Base-by-base conservation (phyloP, 1,140 invertebrate species). In the Rhagoletis zephyria region DNA sequence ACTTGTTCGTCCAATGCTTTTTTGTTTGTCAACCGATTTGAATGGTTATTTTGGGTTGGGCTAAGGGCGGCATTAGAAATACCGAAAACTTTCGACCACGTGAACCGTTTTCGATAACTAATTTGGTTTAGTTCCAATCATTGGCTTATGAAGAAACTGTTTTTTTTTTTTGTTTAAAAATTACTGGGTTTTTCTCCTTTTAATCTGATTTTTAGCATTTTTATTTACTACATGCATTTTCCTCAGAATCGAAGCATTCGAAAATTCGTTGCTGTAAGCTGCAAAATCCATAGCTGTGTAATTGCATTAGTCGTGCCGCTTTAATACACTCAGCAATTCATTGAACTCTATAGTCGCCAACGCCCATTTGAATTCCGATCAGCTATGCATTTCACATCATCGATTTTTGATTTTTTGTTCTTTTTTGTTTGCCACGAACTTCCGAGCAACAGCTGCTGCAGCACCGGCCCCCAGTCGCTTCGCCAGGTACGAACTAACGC, bases 391-490 rank as follows among this genome's bases (percentile, higher is more conserved):
- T 74, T 45, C 42, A 12, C 40, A 45, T 48, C 40, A 74, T 74
- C 67, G 67, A 74, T 74, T 74, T 74, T 56, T 56, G 10, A 7
- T 2, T 74, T 74, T 48, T 2, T 30, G 30, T 67, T 67, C 51
- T 56, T 5, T 56, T 56, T 56, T 56, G 51, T 56, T 56, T 56
- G 51, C 51, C 10, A 67, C 64, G 30, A 42, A 67, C 2, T 67
- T 74, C 67, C 42, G 67, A 48, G 19, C 64, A 65, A 65, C 19
- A 65, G 51, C 51, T 63, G 51, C 51, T 63, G 61, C 61, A 63
- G 51, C 51, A 9, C 30, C 6, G 42, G 42, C 14, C 3, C 10
- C 30, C 6, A 16, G 42, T 16, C 3, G 14, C 67, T 2, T 74
- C 4, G 14, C 42, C 40, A 74, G 42, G 40, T 74, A 12, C 67